Evolutionary conservation across 1,140 invertebrate species (phyloP), one percentile per base, ranked within the genome.

Genomic region (Aphis craccivora): DNA sequence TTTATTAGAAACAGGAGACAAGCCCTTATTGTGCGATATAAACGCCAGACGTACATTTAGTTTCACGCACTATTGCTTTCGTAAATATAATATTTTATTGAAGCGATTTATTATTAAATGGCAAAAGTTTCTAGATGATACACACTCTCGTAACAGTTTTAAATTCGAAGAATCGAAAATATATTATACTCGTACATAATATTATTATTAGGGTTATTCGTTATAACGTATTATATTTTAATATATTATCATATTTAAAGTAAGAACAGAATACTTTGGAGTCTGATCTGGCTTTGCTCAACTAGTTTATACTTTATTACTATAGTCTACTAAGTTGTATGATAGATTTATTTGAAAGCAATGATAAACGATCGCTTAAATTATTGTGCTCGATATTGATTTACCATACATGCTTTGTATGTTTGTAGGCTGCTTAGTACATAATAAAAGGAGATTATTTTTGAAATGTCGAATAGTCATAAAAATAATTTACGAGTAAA

Each of bases 81-180:
- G 60, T 76, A 76, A 76, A 76, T 20, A 76, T 76, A n/a, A 60
- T n/a, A 76, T 76, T 76, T 76, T 76, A 76, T 76, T n/a, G 60
- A 76, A 76, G 9, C 30, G 60, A 76, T 76, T 76, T 35, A n/a
- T 76, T 76, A n/a, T n/a, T 18, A n/a, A 76, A 76, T n/a, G 60
- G 60, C 60, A 76, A 76, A 76, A 76, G 60, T 76, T 76, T 67
- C 18, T 4, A 67, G 30, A 67, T 14, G 60, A 67, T n/a, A n/a
- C 30, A 67, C 60, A 67, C 30, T n/a, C 6, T n/a, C 60, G 60
- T 67, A 67, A n/a, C 60, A 14, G 30, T 67, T 67, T 76, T 76
- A 14, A n/a, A 76, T 20, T 76, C 60, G 0, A 14, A n/a, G 11
- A n/a, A n/a, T 76, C 18, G 60, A n/a, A 5, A 76, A 20, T 14